Conservation (phyloP, 2,888 invertebrate species). For the Trisateles emortualis region DNA sequence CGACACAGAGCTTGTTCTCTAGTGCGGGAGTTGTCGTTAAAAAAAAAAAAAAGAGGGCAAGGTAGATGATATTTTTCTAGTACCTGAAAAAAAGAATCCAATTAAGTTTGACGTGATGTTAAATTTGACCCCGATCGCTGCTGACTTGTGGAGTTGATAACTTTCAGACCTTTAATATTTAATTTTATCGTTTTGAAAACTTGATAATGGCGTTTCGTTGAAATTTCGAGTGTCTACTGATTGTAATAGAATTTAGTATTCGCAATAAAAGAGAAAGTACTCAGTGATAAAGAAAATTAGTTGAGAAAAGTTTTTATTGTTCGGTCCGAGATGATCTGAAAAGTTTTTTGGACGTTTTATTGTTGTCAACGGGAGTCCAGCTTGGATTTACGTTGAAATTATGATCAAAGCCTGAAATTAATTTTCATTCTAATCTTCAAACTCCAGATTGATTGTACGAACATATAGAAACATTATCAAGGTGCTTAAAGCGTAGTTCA, state of each 20-base stretch:
- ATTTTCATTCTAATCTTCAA: too few relatives aligned
- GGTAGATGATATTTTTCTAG: constrained; percentile 22
- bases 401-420: neutral
- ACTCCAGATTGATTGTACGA: too few relatives aligned
- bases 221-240: constrained; percentile 42
- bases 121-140: constrained; percentile 18
- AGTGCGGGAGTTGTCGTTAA: too few relatives aligned
- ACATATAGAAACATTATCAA: too few relatives aligned
- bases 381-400: constrained; percentile 1
- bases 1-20: too few relatives aligned
- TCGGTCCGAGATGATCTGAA: constrained; percentile 26
- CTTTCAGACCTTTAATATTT: constrained; percentile 48
- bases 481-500: too few relatives aligned
- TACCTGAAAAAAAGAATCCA: constrained; percentile 21
- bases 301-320: constrained; percentile 37
- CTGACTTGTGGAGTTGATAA: constrained; percentile 31
- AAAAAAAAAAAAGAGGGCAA: too few relatives aligned
- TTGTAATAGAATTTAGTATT: constrained; percentile 50
- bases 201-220: constrained; percentile 42
- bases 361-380: constrained; percentile 6
- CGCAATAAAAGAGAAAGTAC: constrained; percentile 46
- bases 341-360: constrained; percentile 27
- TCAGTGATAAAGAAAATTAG: constrained; percentile 47
- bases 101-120: constrained; percentile 31
- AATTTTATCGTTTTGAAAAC: constrained; percentile 43